These are phyloP conservation scores for Syngnathus rostellatus DNA, from an alignment of 2,797 vertebrate genomes.

Conservation along the genomic window DNA sequence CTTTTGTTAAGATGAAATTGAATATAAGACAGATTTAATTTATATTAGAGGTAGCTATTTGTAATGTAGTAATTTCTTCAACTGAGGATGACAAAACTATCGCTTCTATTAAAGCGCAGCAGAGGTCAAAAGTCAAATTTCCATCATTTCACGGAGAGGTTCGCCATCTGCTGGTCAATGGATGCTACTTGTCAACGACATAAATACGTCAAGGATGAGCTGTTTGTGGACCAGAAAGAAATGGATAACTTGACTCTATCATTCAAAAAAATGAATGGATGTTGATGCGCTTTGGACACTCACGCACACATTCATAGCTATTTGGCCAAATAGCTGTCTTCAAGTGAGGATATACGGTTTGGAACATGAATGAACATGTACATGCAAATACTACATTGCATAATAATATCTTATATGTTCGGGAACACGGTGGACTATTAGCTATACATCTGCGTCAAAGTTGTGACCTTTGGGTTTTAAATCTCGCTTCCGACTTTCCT, in stretches of 20 bases:
- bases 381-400: no score
- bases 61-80: not conserved
- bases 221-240: not conserved
- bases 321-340: no score
- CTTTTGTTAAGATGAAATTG: not conserved
- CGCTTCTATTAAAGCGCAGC: not conserved
- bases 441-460: no score
- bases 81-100: not conserved
- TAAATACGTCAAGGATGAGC: not conserved
- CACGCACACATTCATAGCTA: no score
- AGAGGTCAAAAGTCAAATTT: not conserved
- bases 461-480: no score
- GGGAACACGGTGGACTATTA: no score
- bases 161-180: conserved; percentile 43
- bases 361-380: no score
- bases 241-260: not conserved
- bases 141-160: conserved; percentile 7
- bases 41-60: not conserved
- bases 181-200: not conserved
- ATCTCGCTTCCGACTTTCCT: no score
- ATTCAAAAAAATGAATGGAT: no score
- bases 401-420: no score
- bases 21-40: not conserved
- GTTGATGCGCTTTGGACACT: no score
- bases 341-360: no score